Base-by-base conservation (phyloP, 1,140 invertebrate species). In the Nomia melanderi region DNA sequence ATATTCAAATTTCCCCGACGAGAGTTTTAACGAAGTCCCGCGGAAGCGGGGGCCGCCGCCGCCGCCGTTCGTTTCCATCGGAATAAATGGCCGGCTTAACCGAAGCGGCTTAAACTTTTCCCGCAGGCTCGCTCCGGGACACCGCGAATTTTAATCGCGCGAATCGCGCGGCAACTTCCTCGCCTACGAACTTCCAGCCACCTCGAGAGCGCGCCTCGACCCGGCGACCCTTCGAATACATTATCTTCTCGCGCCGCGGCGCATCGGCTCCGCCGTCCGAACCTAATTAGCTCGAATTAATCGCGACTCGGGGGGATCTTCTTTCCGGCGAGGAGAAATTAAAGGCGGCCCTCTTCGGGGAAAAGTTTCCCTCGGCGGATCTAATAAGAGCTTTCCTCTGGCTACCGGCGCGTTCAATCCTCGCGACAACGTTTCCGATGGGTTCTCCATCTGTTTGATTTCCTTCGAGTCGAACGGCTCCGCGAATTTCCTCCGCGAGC, bases 341-440 rank as follows among this genome's bases (percentile, higher is more conserved):
- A 27, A 50, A 50, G n/a, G 8, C 41, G 73, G 72, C 62, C 50
- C 53, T 56, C 53, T 56, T 47, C n/a, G 29, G 60, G 64, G 72
- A 78, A 47, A 78, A 86, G 71, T 85, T 84, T 72, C 72, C 29
- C 66, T 41, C 23, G 47, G 27, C 72, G 54, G n/a, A 83, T 70
- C 69, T 86, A 84, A 88, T 88, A 77, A 75, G 79, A 73, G 80
- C 82, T 87, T 83, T 75, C 67, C 60, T 41, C 70, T 77, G 76
- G 76, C 14, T 79, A 44, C 76, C 76, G 71, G 50, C 60, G 33
- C 54, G 31, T 44, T 44, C 41, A 17, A 65, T 27, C 11, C 54
- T 23, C 27, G 33, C 59, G 27, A 53, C 56, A 53, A 77, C 79
- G 72, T 56, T 63, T 77, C 64, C 75, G 77, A 75, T 74, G 29